Base-by-base conservation (phyloP, 2,888 invertebrate species). In the Nomada ferruginata region DNA sequence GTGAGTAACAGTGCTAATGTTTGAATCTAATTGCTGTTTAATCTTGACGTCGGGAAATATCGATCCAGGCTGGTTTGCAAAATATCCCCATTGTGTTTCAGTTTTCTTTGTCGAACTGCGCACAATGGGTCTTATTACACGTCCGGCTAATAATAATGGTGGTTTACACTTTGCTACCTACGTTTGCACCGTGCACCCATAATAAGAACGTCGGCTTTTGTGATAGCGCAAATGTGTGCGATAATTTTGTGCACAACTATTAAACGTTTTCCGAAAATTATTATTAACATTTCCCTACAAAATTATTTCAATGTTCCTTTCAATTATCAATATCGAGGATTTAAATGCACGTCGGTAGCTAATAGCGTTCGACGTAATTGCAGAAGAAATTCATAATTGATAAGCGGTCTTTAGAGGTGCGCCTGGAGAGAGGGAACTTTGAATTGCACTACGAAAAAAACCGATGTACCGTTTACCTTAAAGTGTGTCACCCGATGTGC, bases 111-210 rank as follows among this genome's bases (percentile, higher is more conserved):
- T 72, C 50, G 29, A 82, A 61, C 72, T 29, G 29, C 71, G 72
- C 63, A 55, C 55, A 71, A 53, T 76, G 61, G 71, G 74, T 89
- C 85, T 85, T 85, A 83, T 92, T 91, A 89, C 87, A 88, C 82
- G 86, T 87, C 86, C 79, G 83, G 85, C 84, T 91, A 92, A 91
- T 90, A 92, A 92, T 90, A 89, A 91, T 87, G 87, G 84, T 88
- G 87, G 87, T 90, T 92, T 91, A 90, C 91, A 90, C 86, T 89
- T 90, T 85, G 90, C 90, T 91, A 92, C 90, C 88, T 85, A 88
- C 87, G 88, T 89, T 87, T 89, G 84, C 87, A 87, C 84, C 86
- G 78, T 85, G 83, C 82, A 87, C 72, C 79, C 83, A 82, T 88
- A 90, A 90, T 89, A 89, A 91, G 88, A 89, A 86, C 86, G 83